phyloP scores from a whole-genome alignment of 2,797 vertebrate genomes.

The Distichodus sexfasciatus region DNA sequence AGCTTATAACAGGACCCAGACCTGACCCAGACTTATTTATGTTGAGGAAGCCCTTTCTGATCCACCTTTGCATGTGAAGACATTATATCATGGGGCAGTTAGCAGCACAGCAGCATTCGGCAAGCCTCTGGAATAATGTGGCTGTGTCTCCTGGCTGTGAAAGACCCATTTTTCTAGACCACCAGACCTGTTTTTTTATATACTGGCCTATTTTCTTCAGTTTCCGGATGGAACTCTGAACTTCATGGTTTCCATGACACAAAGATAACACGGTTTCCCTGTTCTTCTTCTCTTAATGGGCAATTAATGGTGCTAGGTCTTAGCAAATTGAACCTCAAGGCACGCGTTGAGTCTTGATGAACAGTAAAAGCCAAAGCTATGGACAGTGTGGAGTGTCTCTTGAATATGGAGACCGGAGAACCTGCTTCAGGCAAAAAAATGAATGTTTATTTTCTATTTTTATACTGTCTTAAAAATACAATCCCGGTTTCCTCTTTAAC shows the following conservation, averaged over 20 bases:
- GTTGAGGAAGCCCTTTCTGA: background rate
- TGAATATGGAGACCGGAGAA: too few relatives aligned
- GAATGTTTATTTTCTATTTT: background rate
- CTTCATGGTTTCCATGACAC: background rate
- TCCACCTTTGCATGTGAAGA: too few relatives aligned
- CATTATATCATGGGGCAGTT: background rate
- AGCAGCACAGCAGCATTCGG: background rate
- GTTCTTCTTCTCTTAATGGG: background rate
- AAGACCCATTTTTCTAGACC: slow-evolving; percentile 12
- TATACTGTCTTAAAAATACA: background rate
- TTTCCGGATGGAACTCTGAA: background rate
- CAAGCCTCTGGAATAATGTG: background rate
- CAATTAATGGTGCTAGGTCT: too few relatives aligned
- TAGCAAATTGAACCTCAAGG: too few relatives aligned
- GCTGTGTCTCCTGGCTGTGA: slow-evolving; percentile 4
- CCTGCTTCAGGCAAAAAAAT: background rate
- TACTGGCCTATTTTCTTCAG: background rate
- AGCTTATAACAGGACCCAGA: background rate
- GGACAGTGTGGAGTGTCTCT: too few relatives aligned
- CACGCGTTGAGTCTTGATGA: background rate
- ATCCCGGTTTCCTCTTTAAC: background rate
- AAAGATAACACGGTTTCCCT: background rate
- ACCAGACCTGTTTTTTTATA: background rate
- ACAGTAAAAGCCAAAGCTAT: background rate
- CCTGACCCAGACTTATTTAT: background rate